Base-by-base conservation (phyloP, 2,888 invertebrate genomes). In the Tenodera sinensis region DNA sequence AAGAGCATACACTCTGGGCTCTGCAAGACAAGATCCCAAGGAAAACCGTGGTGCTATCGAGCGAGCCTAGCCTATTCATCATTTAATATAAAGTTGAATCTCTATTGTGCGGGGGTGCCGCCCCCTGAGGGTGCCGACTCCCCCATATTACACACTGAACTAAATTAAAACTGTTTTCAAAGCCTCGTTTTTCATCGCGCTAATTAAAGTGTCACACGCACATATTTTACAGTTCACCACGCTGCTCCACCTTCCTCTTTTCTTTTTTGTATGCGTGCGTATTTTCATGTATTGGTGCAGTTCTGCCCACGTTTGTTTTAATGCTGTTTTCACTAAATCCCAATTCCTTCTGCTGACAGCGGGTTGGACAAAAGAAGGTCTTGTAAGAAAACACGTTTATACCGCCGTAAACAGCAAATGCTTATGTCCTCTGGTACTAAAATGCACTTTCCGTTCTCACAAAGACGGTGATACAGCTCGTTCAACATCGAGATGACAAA, bases 151-250 rank as follows among this genome's bases (percentile, higher is more conserved):
- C 88, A 89, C 86, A 89, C 91, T 91, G 92, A 92, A 92, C 92
- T 91, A 92, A 93, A 93, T 93, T 93, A 93, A 93, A 93, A 92
- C 92, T 92, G 92, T 92, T 92, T 92, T 92, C 92, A 92, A 92
- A 92, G 92, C 92, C 92, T 92, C 92, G 92, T 93, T 93, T 93
- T 93, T 93, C 93, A 93, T 92, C 92, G 91, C 91, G 92, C 92
- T 93, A 93, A 93, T 93, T 93, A 93, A 93, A 93, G 92, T 92
- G 93, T 93, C 93, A 90, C 84, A 92, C 92, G 91, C 92, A 93
- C 92, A 92, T 93, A 92, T 92, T 92, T 92, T 92, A 92, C 92
- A 92, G 92, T 92, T 92, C 92, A 91, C 91, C 91, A 88, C 54
- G 15, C 8, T 25, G 15, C 54, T 71, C 54, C 25, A 71, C 54